phyloP scores from a whole-genome alignment of 1,140 invertebrate species.

The Micrasema minimum region DNA sequence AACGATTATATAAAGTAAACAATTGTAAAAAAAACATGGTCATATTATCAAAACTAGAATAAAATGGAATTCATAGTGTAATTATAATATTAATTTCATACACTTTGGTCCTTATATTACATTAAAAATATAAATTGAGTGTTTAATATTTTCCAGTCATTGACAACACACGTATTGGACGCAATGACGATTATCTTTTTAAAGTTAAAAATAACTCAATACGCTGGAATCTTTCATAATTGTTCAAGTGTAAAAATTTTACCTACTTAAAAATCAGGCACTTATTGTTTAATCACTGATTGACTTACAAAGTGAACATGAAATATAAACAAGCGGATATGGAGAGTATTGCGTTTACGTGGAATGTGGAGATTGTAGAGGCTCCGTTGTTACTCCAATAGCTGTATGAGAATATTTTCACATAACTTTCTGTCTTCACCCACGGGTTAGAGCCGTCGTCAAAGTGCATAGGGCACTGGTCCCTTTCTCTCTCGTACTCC shows the following conservation, averaged over 20 bases:
- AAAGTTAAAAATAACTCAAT: no score
- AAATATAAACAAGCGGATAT: constrained; percentile 8
- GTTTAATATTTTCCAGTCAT: no score
- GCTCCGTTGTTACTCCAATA: constrained; percentile 54
- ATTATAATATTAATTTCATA: no score
- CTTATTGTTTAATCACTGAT: neutral
- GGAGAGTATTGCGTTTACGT: neutral
- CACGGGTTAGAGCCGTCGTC: constrained; percentile 92
- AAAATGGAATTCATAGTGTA: no score
- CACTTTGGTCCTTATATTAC: no score
- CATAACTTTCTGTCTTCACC: constrained; percentile 75
- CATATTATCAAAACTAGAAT: no score
- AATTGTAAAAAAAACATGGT: no score
- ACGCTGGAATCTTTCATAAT: neutral
- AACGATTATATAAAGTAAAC: no score
- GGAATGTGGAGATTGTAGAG: neutral
- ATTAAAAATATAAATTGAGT: no score
- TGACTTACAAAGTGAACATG: neutral
- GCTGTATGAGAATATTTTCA: constrained; percentile 74
- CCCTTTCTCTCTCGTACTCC: constrained; percentile 92
- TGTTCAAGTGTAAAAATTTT: neutral
- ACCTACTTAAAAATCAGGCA: constrained; percentile 12
- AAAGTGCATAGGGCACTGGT: constrained; percentile 95
- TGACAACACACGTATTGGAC: no score
- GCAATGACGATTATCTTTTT: no score